Base-by-base conservation (phyloP, 2,888 invertebrate species). In the Lithophane semibrunnea region DNA sequence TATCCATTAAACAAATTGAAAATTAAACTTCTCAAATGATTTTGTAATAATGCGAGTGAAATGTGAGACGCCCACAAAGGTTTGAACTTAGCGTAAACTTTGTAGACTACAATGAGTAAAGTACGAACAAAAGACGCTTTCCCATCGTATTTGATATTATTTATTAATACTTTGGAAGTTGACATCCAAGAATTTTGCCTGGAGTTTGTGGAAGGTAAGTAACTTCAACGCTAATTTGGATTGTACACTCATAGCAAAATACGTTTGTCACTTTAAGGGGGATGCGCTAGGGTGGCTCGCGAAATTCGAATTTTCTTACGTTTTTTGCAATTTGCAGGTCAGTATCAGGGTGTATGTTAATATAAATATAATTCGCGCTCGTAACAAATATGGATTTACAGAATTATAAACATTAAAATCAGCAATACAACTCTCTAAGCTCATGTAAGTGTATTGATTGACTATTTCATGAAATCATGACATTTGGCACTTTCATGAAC, bases 1-100 rank as follows among this genome's bases (percentile, higher is more conserved):
- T 87, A 89, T 83, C 86, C 88, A 88, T 88, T 88, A 83, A 80
- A 83, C 77, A 89, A 88, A 89, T 88, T 88, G 82, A 81, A 86
- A 86, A 85, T 82, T 75, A 58, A 83, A 85, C 77, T 87, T 86
- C 76, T 80, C 83, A 83, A 86, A 83, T 85, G 75, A 87, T 88
- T 88, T 87, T 52, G 75, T 88, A 87, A 84, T 87, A 84, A 87
- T 86, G 64, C 76, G 83, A 79, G 79, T 84, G 86, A 81, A 86
- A 87, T 86, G 77, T 86, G 76, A 88, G 77, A 77, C 77, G 58
- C 76, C 86, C 86, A 82, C 88, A 88, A 88, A 86, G 86, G 82
- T 81, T 79, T 78, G 70, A 83, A 88, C 88, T 89, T 89, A 73
- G 66, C 16, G 67, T 71, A 84, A 89, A 89, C 83, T 88, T 89